phyloP scores from a whole-genome alignment of 2,797 vertebrate genomes.

The Acanthornis magna region DNA sequence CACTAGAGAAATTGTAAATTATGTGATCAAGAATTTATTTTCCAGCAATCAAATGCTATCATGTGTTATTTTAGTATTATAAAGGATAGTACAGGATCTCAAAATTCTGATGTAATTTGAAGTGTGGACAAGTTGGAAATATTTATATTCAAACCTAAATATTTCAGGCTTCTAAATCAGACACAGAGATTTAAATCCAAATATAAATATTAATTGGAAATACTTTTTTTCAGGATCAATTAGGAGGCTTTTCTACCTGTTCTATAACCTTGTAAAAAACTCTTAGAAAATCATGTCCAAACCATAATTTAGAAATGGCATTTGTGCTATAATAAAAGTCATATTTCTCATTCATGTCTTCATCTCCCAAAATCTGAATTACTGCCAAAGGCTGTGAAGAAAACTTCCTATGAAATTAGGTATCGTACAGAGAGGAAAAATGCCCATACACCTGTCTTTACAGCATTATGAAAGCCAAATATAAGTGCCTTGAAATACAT shows the following conservation, averaged over 20 bases:
- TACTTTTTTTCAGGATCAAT: not conserved
- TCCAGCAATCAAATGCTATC: not conserved
- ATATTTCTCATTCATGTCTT: not conserved
- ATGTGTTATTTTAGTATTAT: not conserved
- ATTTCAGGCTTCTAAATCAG: not conserved
- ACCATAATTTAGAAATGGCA: not conserved
- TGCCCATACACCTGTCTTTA: not conserved
- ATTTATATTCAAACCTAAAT: not conserved
- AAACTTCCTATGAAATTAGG: not conserved
- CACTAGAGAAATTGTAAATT: not conserved
- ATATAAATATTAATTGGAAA: not conserved
- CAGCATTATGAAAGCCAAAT: not conserved
- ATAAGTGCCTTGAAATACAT: not conserved
- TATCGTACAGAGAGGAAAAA: not conserved
- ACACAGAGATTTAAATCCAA: not conserved
- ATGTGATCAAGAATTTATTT: not conserved
- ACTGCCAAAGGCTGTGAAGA: not conserved
- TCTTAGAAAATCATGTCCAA: not conserved
- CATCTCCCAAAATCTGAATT: not conserved
- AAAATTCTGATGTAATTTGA: not conserved
- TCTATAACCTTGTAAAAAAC: not conserved
- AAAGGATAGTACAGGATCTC: not conserved
- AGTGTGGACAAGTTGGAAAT: not conserved
- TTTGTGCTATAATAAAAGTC: not conserved
- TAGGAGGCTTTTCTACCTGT: not conserved